Base-by-base conservation (phyloP, 2,888 invertebrate genomes). In the Ennomos erosarius region DNA sequence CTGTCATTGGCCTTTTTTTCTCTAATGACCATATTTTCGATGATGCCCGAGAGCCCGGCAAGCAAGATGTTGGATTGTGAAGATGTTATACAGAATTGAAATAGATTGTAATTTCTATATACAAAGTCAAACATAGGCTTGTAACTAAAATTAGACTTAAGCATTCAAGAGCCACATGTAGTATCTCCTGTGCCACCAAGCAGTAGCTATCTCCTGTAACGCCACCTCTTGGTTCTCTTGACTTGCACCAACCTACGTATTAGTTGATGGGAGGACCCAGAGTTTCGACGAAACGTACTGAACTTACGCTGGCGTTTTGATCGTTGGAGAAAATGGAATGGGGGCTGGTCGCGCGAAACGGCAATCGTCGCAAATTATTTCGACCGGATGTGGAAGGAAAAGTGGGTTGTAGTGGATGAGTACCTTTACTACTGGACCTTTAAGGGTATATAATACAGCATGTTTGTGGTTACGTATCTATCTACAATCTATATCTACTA, bases 221-320 rank as follows among this genome's bases (percentile, higher is more conserved):
- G 0, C 8, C 9, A 6, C 2, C 26, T 45, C 35, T 48, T 26
- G 36, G 9, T 16, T 55, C 64, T 65, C 57, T 0, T 68, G 0
- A 10, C 66, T 82, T 79, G 55, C 0, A 62, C 75, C 76, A 66
- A 13, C 40, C 55, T 55, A 68, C 78, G 82, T 85, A 87, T 87
- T 87, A 88, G 87, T 86, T 84, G 87, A 88, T 88, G 86, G 87
- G 79, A 79, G 84, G 87, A 84, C 79, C 63, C 82, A 77, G 78
- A 78, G 84, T 79, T 84, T 83, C 71, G 73, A 75, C 76, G 68
- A 73, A 86, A 85, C 81, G 84, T 83, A 85, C 80, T 78, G 81
- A 66, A 82, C 79, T 79, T 79, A 73, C 81, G 78, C 74, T 78
- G 59, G 52, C 68, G 59, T 65, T 67, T 79, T 84, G 87, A 87